phyloP scores from a whole-genome alignment of 2,113 vertebrate genomes.

The Microcebus ravelobensis region DNA sequence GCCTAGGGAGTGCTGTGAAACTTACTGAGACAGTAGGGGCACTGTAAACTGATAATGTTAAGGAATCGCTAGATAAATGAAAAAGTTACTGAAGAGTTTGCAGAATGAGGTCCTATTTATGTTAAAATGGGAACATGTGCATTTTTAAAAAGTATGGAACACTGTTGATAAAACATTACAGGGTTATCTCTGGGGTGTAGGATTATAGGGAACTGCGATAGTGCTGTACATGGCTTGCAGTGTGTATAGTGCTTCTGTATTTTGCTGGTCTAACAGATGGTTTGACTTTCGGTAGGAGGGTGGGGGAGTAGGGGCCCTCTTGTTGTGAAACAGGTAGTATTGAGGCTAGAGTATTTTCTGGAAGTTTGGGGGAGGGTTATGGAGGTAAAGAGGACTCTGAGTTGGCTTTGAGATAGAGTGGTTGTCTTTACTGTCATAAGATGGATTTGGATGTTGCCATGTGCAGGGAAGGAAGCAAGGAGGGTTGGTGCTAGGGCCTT shows the following conservation, averaged over 20 bases:
- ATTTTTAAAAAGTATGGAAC: neutral
- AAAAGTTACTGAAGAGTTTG: neutral
- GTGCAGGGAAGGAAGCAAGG: neutral
- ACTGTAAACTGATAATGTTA: neutral
- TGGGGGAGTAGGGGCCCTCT: neutral
- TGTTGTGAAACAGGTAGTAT: neutral
- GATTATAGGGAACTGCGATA: neutral
- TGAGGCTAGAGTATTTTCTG: neutral
- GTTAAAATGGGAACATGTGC: neutral
- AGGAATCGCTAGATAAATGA: neutral
- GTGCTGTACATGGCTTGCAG: neutral
- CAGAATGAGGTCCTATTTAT: neutral
- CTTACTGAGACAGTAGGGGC: neutral
- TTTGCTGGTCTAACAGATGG: neutral
- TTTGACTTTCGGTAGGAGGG: neutral
- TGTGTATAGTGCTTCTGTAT: neutral
- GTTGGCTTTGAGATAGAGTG: neutral
- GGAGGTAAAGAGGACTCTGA: neutral
- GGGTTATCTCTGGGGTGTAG: neutral
- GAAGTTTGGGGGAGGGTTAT: neutral
- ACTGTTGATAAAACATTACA: neutral
- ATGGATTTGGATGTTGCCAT: neutral
- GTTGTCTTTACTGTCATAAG: neutral
- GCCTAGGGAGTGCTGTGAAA: neutral
- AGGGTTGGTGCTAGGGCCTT: neutral